Percentiles rank a stretch among this genome's conserved stretches.
These are phyloP conservation scores for Xenopus tropicalis DNA, from an alignment of 2,113 vertebrate genomes.

Conservation along the genomic window UCB_Xtro_10.0 CM004443.2:182259001-182259500, in stretches of 20 bases:
- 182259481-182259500: no score
- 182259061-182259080: no score
- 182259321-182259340: background rate
- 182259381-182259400: background rate
- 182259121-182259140: no score
- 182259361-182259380: conserved; percentile 40
- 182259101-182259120: no score
- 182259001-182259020: no score
- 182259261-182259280: conserved; percentile 69
- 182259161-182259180: conserved; percentile 58
- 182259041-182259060: no score
- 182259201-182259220: conserved; percentile 78
- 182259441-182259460: no score
- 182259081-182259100: no score
- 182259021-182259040: no score
- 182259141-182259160: no score
- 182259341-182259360: background rate
- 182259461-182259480: no score
- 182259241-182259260: conserved; percentile 63
- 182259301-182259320: conserved; percentile 15
- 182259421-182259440: background rate
- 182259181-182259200: conserved; percentile 68
- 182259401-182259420: background rate
- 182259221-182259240: conserved; percentile 77
- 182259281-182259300: conserved; percentile 71